phyloP scores from a whole-genome alignment of 2,113 vertebrate genomes.

The Euleptes europaea region DNA sequence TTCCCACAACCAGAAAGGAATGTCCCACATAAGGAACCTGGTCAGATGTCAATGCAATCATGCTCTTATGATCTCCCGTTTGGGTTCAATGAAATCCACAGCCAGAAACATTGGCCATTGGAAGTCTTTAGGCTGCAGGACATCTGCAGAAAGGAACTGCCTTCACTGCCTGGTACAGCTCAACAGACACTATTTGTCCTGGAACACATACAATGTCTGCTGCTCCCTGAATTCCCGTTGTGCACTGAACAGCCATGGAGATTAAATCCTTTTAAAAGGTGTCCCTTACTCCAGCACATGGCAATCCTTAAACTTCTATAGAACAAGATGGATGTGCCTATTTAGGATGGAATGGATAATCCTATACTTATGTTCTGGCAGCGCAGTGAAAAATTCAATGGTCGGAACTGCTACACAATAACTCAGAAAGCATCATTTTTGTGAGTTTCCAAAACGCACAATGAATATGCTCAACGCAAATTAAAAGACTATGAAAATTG shows the following conservation, averaged over 20 bases:
- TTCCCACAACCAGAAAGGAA: background rate
- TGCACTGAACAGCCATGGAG: background rate
- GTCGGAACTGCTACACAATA: background rate
- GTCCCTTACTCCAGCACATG: background rate
- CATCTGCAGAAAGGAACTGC: background rate
- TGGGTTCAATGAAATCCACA: background rate
- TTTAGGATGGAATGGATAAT: background rate
- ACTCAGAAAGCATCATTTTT: background rate
- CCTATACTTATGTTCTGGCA: background rate
- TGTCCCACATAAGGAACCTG: background rate
- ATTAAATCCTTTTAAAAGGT: background rate
- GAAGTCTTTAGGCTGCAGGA: background rate
- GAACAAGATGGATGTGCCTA: background rate
- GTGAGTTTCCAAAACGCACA: background rate
- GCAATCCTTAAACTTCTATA: background rate
- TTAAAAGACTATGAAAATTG: background rate
- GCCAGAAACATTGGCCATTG: background rate
- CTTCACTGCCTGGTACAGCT: background rate
- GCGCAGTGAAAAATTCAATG: background rate
- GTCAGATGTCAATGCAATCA: background rate
- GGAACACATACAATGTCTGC: background rate
- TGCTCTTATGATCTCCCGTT: background rate
- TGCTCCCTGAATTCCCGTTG: background rate
- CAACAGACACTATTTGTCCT: background rate
- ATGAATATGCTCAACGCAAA: background rate